Base-by-base conservation (phyloP, 2,888 invertebrate genomes). In the Gymnocheta viridis region DNA sequence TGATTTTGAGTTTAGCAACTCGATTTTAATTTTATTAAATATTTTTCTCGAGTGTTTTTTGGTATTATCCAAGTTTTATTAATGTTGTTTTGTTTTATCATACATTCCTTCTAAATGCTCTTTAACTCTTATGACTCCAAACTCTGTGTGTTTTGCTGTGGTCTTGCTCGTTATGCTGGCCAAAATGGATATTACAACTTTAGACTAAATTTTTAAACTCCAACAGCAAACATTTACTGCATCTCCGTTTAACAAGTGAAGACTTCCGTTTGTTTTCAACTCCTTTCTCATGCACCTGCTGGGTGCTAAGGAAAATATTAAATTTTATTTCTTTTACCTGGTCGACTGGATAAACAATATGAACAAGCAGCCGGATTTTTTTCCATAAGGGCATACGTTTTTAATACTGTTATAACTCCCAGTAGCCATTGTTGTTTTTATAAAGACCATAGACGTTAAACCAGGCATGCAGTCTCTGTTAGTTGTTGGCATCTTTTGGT, bases 221-320 rank as follows among this genome's bases (percentile, higher is more conserved):
- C 24, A 66, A 67, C 32, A 58, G 58, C 41, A 74, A 66, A 58
- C 84, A 64, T 81, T 78, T 69, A 67, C 62, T 81, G 60, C 54
- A 77, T 77, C 81, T 84, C 69, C 84, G 84, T 78, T 84, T 81
- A 84, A 84, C 81, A 81, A 84, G 84, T 84, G 77, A 77, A 69
- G 78, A 81, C 73, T 84, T 84, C 79, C 81, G 84, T 66, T 73
- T 80, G 58, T 60, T 44, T 7, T 4, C 24, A 54, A 32, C 44
- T 44, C 19, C 22, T 38, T 66, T 12, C n/a, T 49, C 19, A 49
- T 38, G 27, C 32, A 49, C 77, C 60, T 81, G 44, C 58, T 73
- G 47, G 77, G 56, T 78, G 80, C 62, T 73, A 73, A 78, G 77
- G 64, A 44, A 74, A 29, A 69, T 44, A 54, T 69, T 67, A 51